A percentile compares a stretch with the other conserved stretches of the same genome.
These are phyloP conservation scores for Sterna hirundo DNA, from an alignment of 2,113 vertebrate genomes.

Conservation along the genomic window DNA sequence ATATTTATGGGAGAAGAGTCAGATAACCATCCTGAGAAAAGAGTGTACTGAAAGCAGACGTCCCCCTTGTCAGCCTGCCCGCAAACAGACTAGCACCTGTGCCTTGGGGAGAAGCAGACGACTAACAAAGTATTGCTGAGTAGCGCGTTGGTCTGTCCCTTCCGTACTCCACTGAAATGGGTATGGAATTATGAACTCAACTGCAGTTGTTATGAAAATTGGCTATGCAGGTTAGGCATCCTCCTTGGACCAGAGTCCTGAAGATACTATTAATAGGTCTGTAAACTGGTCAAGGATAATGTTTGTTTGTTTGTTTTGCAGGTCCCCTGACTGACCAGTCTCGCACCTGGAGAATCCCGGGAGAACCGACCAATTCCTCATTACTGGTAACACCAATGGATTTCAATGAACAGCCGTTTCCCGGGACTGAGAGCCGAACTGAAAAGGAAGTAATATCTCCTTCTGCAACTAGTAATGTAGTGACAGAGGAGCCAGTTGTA, in stretches of 20 bases:
- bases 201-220: not conserved
- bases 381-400: not conserved
- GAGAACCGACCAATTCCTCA: slow-evolving; percentile 13
- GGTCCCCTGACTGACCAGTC: slow-evolving; percentile 27
- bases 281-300: not conserved
- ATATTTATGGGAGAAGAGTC: not conserved
- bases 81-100: not conserved
- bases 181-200: not conserved
- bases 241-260: not conserved
- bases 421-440: not conserved
- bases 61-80: not conserved
- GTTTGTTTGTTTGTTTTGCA: not conserved
- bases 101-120: not conserved
- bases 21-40: not conserved
- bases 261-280: not conserved
- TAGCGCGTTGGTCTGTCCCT: not conserved
- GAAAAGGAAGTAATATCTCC: slow-evolving; percentile 22
- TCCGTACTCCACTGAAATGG: not conserved
- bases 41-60: not conserved
- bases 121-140: not conserved
- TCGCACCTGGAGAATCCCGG: not conserved
- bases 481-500: slow-evolving; percentile 12
- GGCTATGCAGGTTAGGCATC: not conserved
- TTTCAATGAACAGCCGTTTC: not conserved
- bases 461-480: not conserved